Percentiles rank a stretch among this genome's conserved stretches.
Conservation (phyloP, 2,113 vertebrate species). For the Sakesphorus luctuosus region DNA sequence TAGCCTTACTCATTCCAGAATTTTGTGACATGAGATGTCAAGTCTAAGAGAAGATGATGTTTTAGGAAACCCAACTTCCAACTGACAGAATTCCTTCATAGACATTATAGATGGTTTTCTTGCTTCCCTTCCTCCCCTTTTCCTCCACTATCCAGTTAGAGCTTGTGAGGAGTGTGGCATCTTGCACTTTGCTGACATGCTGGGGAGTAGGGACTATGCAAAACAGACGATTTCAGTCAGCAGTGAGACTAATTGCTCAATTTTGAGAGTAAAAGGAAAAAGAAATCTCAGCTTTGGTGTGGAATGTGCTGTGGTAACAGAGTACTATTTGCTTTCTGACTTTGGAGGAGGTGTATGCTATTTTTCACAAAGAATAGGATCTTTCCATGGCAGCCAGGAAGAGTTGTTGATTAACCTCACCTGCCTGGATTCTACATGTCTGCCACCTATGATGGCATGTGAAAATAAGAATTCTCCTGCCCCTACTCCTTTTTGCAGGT, state of each 20-base stretch:
- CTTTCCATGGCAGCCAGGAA: background rate
- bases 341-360: background rate
- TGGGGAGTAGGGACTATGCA: background rate
- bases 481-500: background rate
- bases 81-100: background rate
- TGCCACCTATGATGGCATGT: background rate
- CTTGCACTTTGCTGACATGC: background rate
- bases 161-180: background rate
- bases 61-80: background rate
- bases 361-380: background rate
- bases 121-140: background rate
- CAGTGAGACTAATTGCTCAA: background rate
- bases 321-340: background rate
- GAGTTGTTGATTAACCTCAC: background rate
- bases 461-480: background rate
- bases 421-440: background rate
- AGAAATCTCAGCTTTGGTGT: background rate
- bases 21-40: background rate
- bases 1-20: background rate
- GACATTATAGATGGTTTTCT: background rate
- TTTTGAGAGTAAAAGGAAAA: background rate
- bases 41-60: background rate
- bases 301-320: background rate
- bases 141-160: background rate
- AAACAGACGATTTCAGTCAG: background rate